Evolutionary conservation across 2,113 vertebrate genomes (phyloP).

Genomic region (Engystomops pustulosus): DNA sequence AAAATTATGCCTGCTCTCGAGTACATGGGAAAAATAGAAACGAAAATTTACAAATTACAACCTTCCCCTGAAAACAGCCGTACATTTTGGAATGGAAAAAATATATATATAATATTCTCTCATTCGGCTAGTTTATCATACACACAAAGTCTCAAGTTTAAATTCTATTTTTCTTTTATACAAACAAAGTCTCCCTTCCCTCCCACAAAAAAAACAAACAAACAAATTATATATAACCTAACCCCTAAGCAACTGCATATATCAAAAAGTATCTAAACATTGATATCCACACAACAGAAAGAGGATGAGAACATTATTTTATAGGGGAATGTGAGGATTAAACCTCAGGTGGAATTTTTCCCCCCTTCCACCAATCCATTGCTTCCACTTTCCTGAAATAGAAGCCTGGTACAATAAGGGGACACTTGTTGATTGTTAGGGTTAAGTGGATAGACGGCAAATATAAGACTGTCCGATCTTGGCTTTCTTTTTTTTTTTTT

Average conservation of each 20-base stretch:
- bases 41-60: background rate
- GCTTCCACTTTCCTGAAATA: conserved; percentile 37
- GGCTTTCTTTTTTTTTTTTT: conserved; percentile 33
- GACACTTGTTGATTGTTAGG: background rate
- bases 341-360: background rate
- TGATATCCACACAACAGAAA: conserved; percentile 63
- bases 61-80: conserved; percentile 39
- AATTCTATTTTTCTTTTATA: conserved; percentile 60
- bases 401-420: conserved; percentile 9
- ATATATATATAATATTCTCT: conserved; percentile 53
- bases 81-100: conserved; percentile 62
- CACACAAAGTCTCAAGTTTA: conserved; percentile 59
- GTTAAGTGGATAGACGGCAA: background rate
- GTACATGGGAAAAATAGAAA: background rate
- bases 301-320: conserved; percentile 79
- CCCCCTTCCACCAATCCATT: background rate
- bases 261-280: conserved; percentile 64
- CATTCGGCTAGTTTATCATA: conserved; percentile 51
- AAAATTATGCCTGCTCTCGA: background rate
- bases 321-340: conserved; percentile 23
- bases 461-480: conserved; percentile 15
- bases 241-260: conserved; percentile 52
- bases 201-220: conserved; percentile 49
- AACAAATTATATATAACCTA: conserved; percentile 58
- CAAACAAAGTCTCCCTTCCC: conserved; percentile 39